Percentiles rank a stretch among this genome's conserved stretches.
These are phyloP conservation scores for Smutsia gigantea DNA, from an alignment of 2,797 vertebrate genomes.

Conservation along the genomic window DNA sequence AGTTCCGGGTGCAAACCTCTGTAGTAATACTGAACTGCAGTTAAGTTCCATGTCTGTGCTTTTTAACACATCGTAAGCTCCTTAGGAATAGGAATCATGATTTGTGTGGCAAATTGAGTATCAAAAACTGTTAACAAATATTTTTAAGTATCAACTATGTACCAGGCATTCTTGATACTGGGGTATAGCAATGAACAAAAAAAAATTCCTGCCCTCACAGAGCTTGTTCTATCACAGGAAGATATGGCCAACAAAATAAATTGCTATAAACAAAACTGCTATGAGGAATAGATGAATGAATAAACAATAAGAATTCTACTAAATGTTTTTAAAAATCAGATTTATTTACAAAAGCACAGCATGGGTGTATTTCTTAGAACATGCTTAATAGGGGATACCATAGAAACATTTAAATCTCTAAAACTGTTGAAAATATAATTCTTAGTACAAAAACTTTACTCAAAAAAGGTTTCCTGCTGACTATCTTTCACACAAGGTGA, in stretches of 20 bases:
- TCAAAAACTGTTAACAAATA: constrained; percentile 15
- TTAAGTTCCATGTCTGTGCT: neutral
- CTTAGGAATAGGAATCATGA: neutral
- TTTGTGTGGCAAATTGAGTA: neutral
- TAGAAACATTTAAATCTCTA: constrained; percentile 41
- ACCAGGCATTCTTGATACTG: neutral
- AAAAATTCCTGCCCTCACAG: constrained; percentile 26
- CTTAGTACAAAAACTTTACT: neutral
- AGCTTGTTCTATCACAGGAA: constrained; percentile 23
- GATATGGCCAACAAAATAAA: constrained; percentile 28
- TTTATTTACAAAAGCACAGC: constrained; percentile 48
- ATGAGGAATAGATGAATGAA: constrained; percentile 24
- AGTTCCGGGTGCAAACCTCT: neutral
- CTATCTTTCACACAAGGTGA: neutral
- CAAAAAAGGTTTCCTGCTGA: neutral
- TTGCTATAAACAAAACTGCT: neutral
- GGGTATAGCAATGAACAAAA: constrained; percentile 17
- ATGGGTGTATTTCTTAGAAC: constrained; percentile 46
- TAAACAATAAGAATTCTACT: neutral
- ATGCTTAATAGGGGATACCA: neutral
- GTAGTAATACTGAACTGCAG: neutral
- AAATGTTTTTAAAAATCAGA: constrained; percentile 9
- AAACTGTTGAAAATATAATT: constrained; percentile 45
- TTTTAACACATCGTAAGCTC: neutral
- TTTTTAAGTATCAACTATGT: neutral